Evolutionary conservation across 2,797 vertebrate genomes (phyloP).

Genomic region (Melanotaenia boesemani): DNA sequence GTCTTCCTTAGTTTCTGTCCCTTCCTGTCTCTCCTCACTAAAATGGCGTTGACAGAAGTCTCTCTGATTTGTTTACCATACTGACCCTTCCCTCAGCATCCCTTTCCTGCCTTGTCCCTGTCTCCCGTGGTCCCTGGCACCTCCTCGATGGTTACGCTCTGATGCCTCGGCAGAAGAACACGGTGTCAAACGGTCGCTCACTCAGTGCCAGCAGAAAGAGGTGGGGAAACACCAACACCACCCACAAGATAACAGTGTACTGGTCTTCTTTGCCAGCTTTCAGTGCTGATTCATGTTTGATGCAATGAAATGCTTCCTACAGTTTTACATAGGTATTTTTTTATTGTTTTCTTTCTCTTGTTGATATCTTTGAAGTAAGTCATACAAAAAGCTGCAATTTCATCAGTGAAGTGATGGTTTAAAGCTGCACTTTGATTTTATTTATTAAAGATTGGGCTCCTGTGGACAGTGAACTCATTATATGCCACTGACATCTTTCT

Average conservation of each 20-base stretch:
- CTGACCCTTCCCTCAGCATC: not conserved
- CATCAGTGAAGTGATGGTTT: not conserved
- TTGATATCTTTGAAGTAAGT: not conserved
- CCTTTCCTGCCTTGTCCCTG: not conserved
- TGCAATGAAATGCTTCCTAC: not conserved
- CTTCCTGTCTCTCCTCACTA: not conserved
- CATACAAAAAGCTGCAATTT: not conserved
- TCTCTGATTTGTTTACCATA: slow-evolving; percentile 23
- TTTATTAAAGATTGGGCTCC: no score
- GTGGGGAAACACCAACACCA: slow-evolving; percentile 42
- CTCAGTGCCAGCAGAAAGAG: slow-evolving; percentile 26
- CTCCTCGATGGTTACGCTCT: slow-evolving; percentile 45
- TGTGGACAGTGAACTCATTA: no score
- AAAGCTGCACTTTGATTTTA: no score
- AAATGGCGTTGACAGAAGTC: slow-evolving; percentile 6
- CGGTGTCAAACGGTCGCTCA: slow-evolving; percentile 52
- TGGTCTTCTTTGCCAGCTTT: not conserved
- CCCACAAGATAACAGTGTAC: slow-evolving; percentile 2
- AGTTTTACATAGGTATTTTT: no score
- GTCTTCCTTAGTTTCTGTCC: not conserved
- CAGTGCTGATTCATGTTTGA: slow-evolving; percentile 14
- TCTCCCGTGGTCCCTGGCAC: slow-evolving; percentile 18
- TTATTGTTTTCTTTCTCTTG: not conserved
- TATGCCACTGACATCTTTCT: no score
- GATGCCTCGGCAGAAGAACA: slow-evolving; percentile 58